Conservation (phyloP, 1,140 invertebrate species). For the Apis florea region DNA sequence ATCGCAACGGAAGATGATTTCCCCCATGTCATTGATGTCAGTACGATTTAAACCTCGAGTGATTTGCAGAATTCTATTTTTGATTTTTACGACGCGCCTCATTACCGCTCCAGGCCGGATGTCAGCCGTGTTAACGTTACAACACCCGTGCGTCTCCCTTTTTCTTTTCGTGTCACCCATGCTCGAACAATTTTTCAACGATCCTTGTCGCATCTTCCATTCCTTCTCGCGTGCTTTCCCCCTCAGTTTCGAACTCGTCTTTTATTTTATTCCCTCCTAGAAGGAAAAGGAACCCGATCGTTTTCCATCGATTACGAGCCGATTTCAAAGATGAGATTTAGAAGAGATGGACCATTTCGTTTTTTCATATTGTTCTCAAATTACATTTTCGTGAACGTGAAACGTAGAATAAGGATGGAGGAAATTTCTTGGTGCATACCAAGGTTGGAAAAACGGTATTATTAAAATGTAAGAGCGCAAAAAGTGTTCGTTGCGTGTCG, state of each 20-base stretch:
- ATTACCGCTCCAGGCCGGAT: slow-evolving; percentile 28
- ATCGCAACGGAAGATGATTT: not conserved
- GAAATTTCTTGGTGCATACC: no score
- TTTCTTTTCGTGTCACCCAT: not conserved
- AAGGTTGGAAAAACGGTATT: no score
- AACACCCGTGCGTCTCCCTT: not conserved
- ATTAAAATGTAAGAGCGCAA: not conserved
- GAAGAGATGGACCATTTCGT: no score
- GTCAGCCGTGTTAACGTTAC: slow-evolving; percentile 1
- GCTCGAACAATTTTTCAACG: slow-evolving; percentile 12
- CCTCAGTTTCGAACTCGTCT: no score
- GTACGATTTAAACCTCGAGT: not conserved
- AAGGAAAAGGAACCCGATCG: not conserved
- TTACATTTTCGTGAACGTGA: no score
- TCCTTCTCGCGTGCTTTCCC: not conserved
- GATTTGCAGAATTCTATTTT: slow-evolving; percentile 43
- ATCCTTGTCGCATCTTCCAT: slow-evolving; percentile 1
- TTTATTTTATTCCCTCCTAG: no score
- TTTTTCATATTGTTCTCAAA: no score
- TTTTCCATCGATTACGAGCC: no score
- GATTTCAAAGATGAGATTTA: no score
- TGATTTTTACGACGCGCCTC: slow-evolving; percentile 43
- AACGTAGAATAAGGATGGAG: no score
- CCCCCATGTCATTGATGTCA: not conserved
- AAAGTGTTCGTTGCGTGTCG: no score